Conservation (phyloP, 2,113 vertebrate species). For the Turdus rufiventris region DNA sequence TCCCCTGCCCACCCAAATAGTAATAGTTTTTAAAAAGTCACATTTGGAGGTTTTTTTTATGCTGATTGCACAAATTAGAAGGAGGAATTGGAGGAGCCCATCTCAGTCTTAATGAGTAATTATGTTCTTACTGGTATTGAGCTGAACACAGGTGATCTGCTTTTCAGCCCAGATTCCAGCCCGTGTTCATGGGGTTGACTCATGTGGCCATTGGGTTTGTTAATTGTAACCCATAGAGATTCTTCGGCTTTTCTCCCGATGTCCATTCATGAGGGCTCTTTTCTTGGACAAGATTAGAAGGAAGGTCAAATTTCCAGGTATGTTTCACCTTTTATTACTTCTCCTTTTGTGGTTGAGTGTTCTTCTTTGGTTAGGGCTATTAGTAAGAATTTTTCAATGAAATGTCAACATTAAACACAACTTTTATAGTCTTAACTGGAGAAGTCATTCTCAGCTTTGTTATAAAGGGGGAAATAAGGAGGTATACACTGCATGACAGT, state of each 20-base stretch:
- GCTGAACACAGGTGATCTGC: not conserved
- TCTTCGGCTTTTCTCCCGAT: not conserved
- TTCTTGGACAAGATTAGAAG: not conserved
- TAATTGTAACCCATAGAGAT: not conserved
- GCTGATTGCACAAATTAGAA: not conserved
- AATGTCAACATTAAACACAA: not conserved
- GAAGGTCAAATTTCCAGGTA: not conserved
- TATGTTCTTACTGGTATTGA: not conserved
- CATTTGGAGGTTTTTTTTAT: not conserved
- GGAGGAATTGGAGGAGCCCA: not conserved
- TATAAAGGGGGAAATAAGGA: not conserved
- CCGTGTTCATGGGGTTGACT: not conserved
- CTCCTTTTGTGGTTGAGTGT: not conserved
- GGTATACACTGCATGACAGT: not conserved
- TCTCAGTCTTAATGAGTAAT: not conserved
- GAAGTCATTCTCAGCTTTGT: not conserved
- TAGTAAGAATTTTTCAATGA: not conserved
- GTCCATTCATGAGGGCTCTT: accelerated
- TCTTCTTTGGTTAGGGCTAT: not conserved
- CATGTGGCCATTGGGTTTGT: not conserved
- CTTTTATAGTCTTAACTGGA: not conserved
- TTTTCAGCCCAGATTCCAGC: not conserved
- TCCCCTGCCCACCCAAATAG: not conserved
- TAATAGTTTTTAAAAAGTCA: not conserved
- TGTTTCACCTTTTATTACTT: not conserved